Evolutionary conservation across 2,797 vertebrate species (phyloP), one percentile per base, ranked within the genome.

Genomic region (Halcyon smyrnensis): DNA sequence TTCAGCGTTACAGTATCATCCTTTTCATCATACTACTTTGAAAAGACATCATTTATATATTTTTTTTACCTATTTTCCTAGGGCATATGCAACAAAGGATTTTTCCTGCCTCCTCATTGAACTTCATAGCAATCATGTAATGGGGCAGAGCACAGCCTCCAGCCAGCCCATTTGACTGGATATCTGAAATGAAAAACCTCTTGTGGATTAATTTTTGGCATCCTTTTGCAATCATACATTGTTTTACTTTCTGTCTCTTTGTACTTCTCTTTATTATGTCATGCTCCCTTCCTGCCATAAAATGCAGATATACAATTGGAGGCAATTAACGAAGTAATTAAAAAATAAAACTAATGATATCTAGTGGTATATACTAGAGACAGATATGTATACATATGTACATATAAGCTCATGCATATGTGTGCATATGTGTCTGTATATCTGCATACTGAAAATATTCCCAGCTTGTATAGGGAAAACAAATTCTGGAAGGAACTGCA

Each of bases 131-230:
- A 87, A 32, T 67, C 43, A 34, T 30, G 12, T 59, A 59, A 37
- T 24, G 28, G 41, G 56, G 18, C 70, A 93, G 60, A 82, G 46
- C 15, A 81, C 11, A 86, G 9, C 53, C 73, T 91, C 19, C 27
- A 84, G 37, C 15, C 41, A 76, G n/a, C 24, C 51, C 32, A 15
- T 69, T 93, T 6, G 3, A 3, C 57, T 81, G 63, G 25, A 32
- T 67, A 89, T 53, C 28, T 76, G 46, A 92, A 94, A 87, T 84
- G 46, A 67, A 89, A 95, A 93, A 71, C 25, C 27, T 74, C 60
- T 48, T 39, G 48, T 92, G 64, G 34, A 60, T 80, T 93, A 77
- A 64, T 67, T 85, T 93, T 77, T 97, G 19, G 25, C 60, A 83
- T 77, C 25, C 7, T 75, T 90, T 73, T 28, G 4, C 19, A 27